phyloP scores from a whole-genome alignment of 2,113 vertebrate genomes.

The Phyllopteryx taeniolatus region DNA sequence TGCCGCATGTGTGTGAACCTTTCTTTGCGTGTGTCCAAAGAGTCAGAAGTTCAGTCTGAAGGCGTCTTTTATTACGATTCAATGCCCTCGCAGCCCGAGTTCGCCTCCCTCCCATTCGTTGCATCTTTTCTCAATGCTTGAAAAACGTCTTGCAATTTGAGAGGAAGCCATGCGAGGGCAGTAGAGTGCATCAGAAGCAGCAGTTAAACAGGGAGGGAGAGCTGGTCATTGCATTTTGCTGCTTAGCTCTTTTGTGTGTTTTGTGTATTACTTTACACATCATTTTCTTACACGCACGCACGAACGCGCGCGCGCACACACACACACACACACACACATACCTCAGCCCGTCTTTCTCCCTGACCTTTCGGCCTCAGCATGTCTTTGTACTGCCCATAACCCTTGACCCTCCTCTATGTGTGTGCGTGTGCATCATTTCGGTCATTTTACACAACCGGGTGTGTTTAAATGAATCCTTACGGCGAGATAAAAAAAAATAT shows the following conservation, averaged over 20 bases:
- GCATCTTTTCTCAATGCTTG: not conserved
- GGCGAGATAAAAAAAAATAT: not conserved
- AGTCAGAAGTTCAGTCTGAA: slow-evolving; percentile 20
- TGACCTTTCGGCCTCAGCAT: too few species aligned
- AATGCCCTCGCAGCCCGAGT: not conserved
- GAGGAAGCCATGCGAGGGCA: not conserved
- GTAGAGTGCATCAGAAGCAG: not conserved
- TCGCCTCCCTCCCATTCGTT: not conserved
- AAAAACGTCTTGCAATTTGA: not conserved
- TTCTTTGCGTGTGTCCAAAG: slow-evolving; percentile 9
- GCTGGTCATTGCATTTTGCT: not conserved
- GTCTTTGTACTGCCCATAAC: too few species aligned
- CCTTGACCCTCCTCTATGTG: too few species aligned
- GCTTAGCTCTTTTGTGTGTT: not conserved
- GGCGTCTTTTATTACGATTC: not conserved
- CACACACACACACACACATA: not conserved
- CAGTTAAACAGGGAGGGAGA: not conserved
- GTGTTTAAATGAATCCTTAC: not conserved
- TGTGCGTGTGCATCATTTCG: not conserved
- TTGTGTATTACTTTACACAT: not conserved
- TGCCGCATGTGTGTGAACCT: slow-evolving; percentile 17
- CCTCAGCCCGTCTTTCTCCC: not conserved
- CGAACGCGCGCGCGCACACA: too few species aligned
- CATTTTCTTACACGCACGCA: too few species aligned
- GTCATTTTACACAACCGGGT: not conserved